A percentile compares a stretch with the other conserved stretches of the same genome.
phyloP scores from a whole-genome alignment of 2,797 vertebrate genomes.

The Anabacerthia variegaticeps region DNA sequence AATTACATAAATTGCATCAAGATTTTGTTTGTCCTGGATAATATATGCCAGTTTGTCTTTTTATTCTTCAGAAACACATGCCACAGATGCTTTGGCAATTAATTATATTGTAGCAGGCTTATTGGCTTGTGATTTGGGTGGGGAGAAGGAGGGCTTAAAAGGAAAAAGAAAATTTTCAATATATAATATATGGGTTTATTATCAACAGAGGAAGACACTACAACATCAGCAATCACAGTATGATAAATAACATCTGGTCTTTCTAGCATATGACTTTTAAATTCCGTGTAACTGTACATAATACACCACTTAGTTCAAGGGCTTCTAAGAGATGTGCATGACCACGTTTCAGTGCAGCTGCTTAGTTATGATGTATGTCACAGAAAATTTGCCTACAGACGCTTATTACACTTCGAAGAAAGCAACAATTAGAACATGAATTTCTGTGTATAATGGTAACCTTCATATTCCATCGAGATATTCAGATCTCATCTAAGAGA shows the following conservation, averaged over 20 bases:
- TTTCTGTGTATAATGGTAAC: background rate
- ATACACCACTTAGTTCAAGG: background rate
- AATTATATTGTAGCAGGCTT: background rate
- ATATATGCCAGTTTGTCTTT: background rate
- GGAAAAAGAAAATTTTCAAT: background rate
- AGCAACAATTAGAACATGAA: background rate
- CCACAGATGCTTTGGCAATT: background rate
- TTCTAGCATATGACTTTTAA: background rate
- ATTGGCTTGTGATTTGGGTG: background rate
- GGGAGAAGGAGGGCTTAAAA: accelerated
- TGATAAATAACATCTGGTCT: background rate
- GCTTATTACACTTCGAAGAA: background rate
- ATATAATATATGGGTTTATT: background rate
- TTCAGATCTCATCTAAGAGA: background rate
- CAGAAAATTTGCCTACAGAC: background rate
- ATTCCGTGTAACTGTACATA: background rate
- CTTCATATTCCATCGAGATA: background rate
- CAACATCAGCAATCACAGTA: background rate
- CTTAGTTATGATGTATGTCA: background rate
- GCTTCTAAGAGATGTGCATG: background rate
- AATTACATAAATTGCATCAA: background rate
- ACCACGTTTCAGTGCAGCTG: background rate
- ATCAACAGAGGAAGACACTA: background rate
- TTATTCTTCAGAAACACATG: background rate
- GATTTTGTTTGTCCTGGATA: background rate